These are phyloP conservation scores for Napeogenes inachia DNA, from an alignment of 2,888 invertebrate genomes.

Conservation along the genomic window DNA sequence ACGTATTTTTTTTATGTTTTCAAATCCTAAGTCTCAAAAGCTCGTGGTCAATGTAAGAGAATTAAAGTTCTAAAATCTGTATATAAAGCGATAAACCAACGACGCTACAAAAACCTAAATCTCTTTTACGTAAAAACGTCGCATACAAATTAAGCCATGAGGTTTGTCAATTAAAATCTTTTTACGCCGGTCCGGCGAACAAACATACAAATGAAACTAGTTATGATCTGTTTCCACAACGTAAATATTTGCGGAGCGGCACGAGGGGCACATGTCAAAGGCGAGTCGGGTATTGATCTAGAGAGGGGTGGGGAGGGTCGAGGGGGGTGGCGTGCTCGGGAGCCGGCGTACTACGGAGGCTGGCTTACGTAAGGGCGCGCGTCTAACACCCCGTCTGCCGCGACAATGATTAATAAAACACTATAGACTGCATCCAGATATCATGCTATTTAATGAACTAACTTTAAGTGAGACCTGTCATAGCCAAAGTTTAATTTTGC, in stretches of 20 bases:
- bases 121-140: conserved; percentile 1
- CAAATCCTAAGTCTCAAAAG: no score
- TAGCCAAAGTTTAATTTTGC: not conserved
- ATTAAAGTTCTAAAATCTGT: not conserved
- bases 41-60: no score
- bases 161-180: conserved; percentile 43
- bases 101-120: conserved; percentile 3
- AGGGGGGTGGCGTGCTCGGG: conserved; percentile 28
- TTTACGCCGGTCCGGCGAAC: conserved; percentile 42
- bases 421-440: conserved; percentile 54
- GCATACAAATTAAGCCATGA: conserved; percentile 26
- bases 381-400: conserved; percentile 71
- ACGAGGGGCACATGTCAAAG: conserved; percentile 75
- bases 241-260: conserved; percentile 74
- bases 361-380: conserved; percentile 72
- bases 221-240: conserved; percentile 74
- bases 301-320: conserved; percentile 42
- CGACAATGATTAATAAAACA: conserved; percentile 70
- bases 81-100: not conserved
- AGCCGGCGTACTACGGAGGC: conserved; percentile 49
- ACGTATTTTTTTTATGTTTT: no score
- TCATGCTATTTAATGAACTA: conserved; percentile 54
- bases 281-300: conserved; percentile 76
- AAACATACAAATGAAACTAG: conserved; percentile 64
- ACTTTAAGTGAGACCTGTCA: conserved; percentile 34